Evolutionary conservation across 1,140 invertebrate species (phyloP).

Genomic region (Armadillidium nasatum): DNA sequence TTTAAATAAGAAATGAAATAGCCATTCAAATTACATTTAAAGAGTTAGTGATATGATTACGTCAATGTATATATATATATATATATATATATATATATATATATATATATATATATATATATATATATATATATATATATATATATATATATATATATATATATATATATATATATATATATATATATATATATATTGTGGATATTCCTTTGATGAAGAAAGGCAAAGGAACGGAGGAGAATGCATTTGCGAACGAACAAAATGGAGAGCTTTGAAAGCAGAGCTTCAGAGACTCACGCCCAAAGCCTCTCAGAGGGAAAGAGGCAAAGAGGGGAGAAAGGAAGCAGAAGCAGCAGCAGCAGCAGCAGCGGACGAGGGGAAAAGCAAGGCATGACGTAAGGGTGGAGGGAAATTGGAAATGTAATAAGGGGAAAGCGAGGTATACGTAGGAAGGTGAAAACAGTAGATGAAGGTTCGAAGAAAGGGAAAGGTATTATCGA

Average conservation of each 20-base stretch:
- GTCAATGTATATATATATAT: neutral
- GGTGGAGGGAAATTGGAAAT: neutral
- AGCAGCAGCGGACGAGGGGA: neutral
- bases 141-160: neutral
- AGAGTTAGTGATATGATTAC: too few relatives aligned
- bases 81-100: neutral
- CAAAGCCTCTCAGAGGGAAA: neutral
- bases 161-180: too few relatives aligned
- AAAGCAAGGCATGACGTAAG: neutral
- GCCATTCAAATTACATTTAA: too few relatives aligned
- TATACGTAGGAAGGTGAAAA: neutral
- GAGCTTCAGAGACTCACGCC: neutral
- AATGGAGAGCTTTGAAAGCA: neutral
- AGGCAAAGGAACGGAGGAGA: neutral
- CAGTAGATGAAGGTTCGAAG: neutral
- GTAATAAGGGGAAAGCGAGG: neutral
- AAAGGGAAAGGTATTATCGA: neutral
- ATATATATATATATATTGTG: neutral
- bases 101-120: conserved; percentile 8
- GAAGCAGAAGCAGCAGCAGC: too few relatives aligned
- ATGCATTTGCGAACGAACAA: conserved; percentile 1
- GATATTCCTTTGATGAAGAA: neutral
- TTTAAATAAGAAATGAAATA: too few relatives aligned
- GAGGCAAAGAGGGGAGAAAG: neutral
- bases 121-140: conserved; percentile 10